Conservation (phyloP, 2,888 invertebrate species). For the Pinctada fucata region DNA sequence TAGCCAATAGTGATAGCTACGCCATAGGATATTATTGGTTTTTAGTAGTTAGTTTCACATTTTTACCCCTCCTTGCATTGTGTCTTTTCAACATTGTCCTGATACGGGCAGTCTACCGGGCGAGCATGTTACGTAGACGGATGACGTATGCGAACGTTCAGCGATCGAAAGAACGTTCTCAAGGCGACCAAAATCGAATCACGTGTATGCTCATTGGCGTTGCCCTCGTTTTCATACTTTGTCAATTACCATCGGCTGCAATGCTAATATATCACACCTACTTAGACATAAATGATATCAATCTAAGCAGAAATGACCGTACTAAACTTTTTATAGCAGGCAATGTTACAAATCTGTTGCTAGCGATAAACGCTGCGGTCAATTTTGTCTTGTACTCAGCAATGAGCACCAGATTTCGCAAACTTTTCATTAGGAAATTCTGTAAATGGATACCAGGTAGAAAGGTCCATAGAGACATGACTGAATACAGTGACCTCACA, state of each 20-base stretch:
- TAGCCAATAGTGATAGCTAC: slow-evolving; percentile 80
- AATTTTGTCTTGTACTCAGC: slow-evolving; percentile 89
- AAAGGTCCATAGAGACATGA: background rate
- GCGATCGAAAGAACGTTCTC: slow-evolving; percentile 47
- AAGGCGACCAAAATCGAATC: slow-evolving; percentile 79
- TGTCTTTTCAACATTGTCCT: slow-evolving; percentile 86
- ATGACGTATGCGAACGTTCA: slow-evolving; percentile 52
- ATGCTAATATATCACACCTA: slow-evolving; percentile 79
- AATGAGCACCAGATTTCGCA: slow-evolving; percentile 85
- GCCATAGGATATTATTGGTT: slow-evolving; percentile 83
- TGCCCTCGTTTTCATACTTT: slow-evolving; percentile 86
- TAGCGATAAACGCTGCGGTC: slow-evolving; percentile 85
- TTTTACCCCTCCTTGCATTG: slow-evolving; percentile 84
- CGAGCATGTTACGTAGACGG: slow-evolving; percentile 54
- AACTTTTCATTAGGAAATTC: slow-evolving; percentile 77
- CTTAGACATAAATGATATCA: slow-evolving; percentile 43
- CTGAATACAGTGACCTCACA: background rate
- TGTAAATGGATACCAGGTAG: slow-evolving; percentile 37
- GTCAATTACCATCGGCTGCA: slow-evolving; percentile 84
- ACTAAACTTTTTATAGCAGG: slow-evolving; percentile 78
- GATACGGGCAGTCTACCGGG: slow-evolving; percentile 80
- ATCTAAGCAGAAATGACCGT: slow-evolving; percentile 33
- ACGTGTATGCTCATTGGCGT: slow-evolving; percentile 87
- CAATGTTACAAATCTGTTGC: slow-evolving; percentile 85
- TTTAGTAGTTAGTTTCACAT: slow-evolving; percentile 74